Evolutionary conservation across 64 coral and sea anemone genomes (phyloP), one percentile per base, ranked within the genome.

Genomic region (Montipora foliosa): DNA sequence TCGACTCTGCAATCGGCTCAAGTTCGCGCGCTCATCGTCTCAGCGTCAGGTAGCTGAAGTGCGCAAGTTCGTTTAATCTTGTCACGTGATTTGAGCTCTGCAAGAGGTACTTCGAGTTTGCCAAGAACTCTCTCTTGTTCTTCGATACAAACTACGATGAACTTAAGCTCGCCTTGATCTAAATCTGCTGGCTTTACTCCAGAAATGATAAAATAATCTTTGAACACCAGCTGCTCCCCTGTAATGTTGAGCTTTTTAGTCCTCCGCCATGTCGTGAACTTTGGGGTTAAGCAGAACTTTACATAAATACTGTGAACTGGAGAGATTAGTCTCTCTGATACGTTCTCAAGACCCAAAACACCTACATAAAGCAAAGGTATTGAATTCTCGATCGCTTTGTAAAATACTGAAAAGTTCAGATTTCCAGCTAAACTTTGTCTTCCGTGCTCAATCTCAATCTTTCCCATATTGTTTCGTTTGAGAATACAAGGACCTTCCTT

Each of bases 351-450:
- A 48, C 85, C 64, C 22, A 93, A 17, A 4, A 93, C 75, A 17
- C 74, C 79, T 11, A 85, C 91, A 10, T 87, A 93, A 79, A 93
- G 45, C 11, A 88, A 52, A 80, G 91, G 83, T 4, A 48, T 93
- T 8, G 16, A 24, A 61, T 75, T 78, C 22, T 88, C 55, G 12
- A 14, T 75, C 20, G 47, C 19, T 37, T 77, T 80, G 29, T 93
- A 93, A 22, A 93, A 88, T 14, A 93, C 47, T 11, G 82, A 87
- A n/a, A 93, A 70, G 49, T 92, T 92, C 5, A 92, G 49, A 21
- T 76, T 84, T 17, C 90, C 80, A 21, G 70, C 80, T 60, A 44
- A 47, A 47, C 24, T n/a, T 69, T 16, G 12, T 5, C 5, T 84
- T 25, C 6, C 60, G 47, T 49, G 17, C 7, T 6, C 53, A 6